These are phyloP conservation scores for Hephaestus fuliginosus DNA, from an alignment of 2,797 vertebrate genomes.

Conservation along the genomic window DNA sequence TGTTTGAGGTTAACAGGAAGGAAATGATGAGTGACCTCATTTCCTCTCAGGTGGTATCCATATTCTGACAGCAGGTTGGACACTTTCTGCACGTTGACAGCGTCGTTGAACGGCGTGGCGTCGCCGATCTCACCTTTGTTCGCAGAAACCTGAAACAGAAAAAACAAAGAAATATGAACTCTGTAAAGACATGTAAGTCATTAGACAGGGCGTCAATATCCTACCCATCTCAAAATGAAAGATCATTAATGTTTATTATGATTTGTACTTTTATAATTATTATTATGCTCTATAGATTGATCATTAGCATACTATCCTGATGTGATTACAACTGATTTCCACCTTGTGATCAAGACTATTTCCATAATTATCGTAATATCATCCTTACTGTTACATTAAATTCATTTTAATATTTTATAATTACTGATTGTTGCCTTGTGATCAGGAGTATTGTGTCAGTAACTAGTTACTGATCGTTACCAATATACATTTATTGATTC, in stretches of 20 bases:
- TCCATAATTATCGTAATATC: too few relatives aligned
- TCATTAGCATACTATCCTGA: background rate
- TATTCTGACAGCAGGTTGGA: constrained; percentile 97
- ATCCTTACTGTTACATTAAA: too few relatives aligned
- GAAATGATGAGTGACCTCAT: constrained; percentile 86
- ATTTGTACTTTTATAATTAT: background rate
- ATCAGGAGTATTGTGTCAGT: background rate
- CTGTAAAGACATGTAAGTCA: background rate
- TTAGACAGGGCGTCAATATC: background rate
- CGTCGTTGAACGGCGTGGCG: constrained; percentile 97
- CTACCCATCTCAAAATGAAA: too few relatives aligned
- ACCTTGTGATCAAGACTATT: too few relatives aligned
- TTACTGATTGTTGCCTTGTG: background rate
- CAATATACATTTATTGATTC: background rate
- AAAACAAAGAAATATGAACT: background rate
- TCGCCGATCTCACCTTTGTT: constrained; percentile 99
- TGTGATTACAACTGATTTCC: background rate
- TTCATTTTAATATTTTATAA: too few relatives aligned
- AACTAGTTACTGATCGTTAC: too few relatives aligned
- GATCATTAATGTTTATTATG: background rate
- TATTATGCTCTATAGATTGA: too few relatives aligned
- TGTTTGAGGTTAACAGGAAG: background rate
- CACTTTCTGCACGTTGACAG: constrained; percentile 98
- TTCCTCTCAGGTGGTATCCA: constrained; percentile 96
- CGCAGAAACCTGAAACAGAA: constrained; percentile 90